phyloP scores from a whole-genome alignment of 2,888 invertebrate genomes.

The Mythimna impura region DNA sequence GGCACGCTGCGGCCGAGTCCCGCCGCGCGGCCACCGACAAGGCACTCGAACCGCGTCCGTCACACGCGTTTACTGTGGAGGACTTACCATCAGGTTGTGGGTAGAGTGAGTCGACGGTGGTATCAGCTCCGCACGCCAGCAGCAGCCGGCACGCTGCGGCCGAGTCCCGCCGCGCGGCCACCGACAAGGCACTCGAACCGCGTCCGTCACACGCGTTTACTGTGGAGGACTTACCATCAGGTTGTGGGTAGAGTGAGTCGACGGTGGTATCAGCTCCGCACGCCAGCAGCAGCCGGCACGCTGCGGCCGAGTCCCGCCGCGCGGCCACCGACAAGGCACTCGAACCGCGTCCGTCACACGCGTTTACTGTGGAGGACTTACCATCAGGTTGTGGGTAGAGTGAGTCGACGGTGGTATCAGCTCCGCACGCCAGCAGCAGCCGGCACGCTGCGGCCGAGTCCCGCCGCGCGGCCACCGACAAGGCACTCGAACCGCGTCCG shows the following conservation, averaged over 20 bases:
- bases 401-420: conserved; percentile 93
- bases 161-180: conserved; percentile 97
- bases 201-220: conserved; percentile 97
- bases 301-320: conserved; percentile 96
- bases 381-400: conserved; percentile 65
- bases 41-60: conserved; percentile 96
- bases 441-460: conserved; percentile 97
- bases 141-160: conserved; percentile 96
- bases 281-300: conserved; percentile 96
- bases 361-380: conserved; percentile 91
- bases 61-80: conserved; percentile 94
- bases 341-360: conserved; percentile 96
- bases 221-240: conserved; percentile 60
- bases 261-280: conserved; percentile 96
- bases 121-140: conserved; percentile 96
- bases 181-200: conserved; percentile 95
- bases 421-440: conserved; percentile 96
- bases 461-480: conserved; percentile 95
- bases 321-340: conserved; percentile 96
- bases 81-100: conserved; percentile 62
- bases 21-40: conserved; percentile 95
- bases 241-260: conserved; percentile 67
- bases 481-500: conserved; percentile 96
- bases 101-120: conserved; percentile 89
- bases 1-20: conserved; percentile 96